Percentiles rank a stretch among this genome's conserved stretches.
These are phyloP conservation scores for Polylopha cassiicola DNA, from an alignment of 2,888 invertebrate species.

Conservation along the genomic window DNA sequence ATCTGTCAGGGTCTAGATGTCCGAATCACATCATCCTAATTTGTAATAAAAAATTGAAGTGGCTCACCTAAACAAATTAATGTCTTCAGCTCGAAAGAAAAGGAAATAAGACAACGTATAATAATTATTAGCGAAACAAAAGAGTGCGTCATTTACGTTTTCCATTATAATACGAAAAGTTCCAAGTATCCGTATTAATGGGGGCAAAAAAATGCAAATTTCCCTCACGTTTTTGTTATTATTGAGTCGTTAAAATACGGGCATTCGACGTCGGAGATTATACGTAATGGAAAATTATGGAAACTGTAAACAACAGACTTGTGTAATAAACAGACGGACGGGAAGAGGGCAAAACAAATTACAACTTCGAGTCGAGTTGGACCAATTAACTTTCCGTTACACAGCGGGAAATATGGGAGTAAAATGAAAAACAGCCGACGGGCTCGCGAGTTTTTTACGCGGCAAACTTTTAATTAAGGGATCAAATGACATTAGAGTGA, in stretches of 20 bases:
- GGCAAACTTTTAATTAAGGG: slow-evolving; percentile 75
- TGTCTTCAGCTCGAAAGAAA: no score
- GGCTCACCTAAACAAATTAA: no score
- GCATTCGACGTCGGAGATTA: slow-evolving; percentile 12
- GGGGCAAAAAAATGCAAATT: slow-evolving; percentile 2
- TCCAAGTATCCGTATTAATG: slow-evolving; percentile 1
- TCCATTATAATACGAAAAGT: no score
- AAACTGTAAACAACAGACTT: slow-evolving; percentile 54
- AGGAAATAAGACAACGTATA: no score
- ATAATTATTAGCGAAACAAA: no score
- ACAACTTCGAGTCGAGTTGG: slow-evolving; percentile 68
- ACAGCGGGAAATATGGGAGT: slow-evolving; percentile 69
- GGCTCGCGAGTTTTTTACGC: slow-evolving; percentile 55
- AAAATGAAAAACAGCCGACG: slow-evolving; percentile 70
- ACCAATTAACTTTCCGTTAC: slow-evolving; percentile 76
- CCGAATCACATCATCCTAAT: no score
- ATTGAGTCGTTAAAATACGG: slow-evolving; percentile 12
- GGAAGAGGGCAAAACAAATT: slow-evolving; percentile 67
- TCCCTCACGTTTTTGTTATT: not conserved
- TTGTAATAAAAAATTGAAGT: no score
- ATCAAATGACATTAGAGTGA: slow-evolving; percentile 74
- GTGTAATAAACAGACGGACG: slow-evolving; percentile 63
- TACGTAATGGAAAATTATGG: slow-evolving; percentile 40
- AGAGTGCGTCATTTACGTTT: no score
- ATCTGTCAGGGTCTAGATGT: no score